phyloP scores from a whole-genome alignment of 2,888 invertebrate genomes.

The Aleiodes testaceus region DNA sequence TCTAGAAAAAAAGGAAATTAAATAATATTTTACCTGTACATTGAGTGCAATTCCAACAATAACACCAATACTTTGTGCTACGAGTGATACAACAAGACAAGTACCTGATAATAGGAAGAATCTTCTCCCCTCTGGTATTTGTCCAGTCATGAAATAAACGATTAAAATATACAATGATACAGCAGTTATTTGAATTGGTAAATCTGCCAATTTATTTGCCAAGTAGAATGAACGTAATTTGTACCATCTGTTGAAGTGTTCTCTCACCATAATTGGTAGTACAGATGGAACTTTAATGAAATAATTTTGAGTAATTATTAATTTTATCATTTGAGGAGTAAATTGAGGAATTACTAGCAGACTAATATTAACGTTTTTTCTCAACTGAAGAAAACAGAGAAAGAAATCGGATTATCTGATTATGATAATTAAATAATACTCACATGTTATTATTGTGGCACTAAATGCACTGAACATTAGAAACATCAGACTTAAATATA shows the following conservation, averaged over 20 bases:
- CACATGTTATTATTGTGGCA: constrained; percentile 91
- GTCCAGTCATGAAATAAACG: constrained; percentile 90
- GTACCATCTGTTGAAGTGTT: constrained; percentile 94
- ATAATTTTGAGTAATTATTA: background rate
- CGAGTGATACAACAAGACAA: constrained; percentile 82
- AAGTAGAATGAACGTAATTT: constrained; percentile 87
- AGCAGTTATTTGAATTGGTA: constrained; percentile 83
- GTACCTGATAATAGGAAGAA: constrained; percentile 74
- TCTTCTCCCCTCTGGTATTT: constrained; percentile 84
- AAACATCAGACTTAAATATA: constrained; percentile 95
- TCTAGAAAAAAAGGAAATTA: background rate
- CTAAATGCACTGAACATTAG: constrained; percentile 96
- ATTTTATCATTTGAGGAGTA: too few species aligned
- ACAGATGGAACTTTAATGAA: constrained; percentile 84
- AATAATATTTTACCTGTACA: constrained; percentile 78
- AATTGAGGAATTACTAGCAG: too few species aligned
- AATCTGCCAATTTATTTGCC: constrained; percentile 84
- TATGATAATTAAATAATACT: constrained; percentile 76
- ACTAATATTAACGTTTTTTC: too few species aligned
- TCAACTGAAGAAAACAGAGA: too few species aligned
- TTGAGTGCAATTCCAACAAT: constrained; percentile 88
- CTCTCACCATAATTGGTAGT: constrained; percentile 85
- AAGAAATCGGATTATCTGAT: too few species aligned
- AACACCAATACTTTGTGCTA: constrained; percentile 90
- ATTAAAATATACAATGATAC: constrained; percentile 84